A percentile compares a stretch with the other conserved stretches of the same genome.
Evolutionary conservation across 2,113 vertebrate genomes (phyloP).

Genomic region (Chaetorhynchus papuensis): DNA sequence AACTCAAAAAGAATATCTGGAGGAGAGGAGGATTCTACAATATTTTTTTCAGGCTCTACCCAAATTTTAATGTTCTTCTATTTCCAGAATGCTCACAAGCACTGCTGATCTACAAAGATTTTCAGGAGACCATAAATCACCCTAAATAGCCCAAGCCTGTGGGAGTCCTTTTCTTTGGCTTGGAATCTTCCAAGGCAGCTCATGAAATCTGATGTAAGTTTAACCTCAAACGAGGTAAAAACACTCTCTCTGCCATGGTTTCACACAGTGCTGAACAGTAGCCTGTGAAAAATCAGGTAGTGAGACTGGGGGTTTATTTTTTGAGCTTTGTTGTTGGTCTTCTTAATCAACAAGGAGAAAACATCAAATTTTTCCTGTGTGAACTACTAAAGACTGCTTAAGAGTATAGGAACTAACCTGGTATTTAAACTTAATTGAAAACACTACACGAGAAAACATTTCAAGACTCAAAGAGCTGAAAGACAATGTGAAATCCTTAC

Average conservation of each 20-base stretch:
- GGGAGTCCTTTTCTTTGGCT: not conserved
- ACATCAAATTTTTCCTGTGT: not conserved
- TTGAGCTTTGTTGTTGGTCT: not conserved
- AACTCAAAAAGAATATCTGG: not conserved
- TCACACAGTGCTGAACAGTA: not conserved
- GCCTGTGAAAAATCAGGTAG: not conserved
- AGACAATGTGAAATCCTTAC: not conserved
- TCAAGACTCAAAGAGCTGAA: not conserved
- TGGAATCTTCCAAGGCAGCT: not conserved
- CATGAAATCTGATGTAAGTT: not conserved
- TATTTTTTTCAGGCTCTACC: not conserved
- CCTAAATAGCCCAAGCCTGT: not conserved
- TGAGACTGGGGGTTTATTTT: not conserved
- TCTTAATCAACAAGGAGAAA: not conserved
- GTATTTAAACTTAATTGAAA: not conserved
- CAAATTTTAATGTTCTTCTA: not conserved
- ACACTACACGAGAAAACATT: not conserved
- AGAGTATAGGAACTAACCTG: not conserved
- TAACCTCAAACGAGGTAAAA: not conserved
- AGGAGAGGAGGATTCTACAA: not conserved
- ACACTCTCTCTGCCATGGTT: not conserved
- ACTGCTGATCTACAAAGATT: not conserved
- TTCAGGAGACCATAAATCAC: not conserved
- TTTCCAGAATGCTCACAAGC: not conserved
- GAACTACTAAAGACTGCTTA: not conserved